phyloP scores from a whole-genome alignment of 2,113 vertebrate genomes.

The Rhipidura dahli region DNA sequence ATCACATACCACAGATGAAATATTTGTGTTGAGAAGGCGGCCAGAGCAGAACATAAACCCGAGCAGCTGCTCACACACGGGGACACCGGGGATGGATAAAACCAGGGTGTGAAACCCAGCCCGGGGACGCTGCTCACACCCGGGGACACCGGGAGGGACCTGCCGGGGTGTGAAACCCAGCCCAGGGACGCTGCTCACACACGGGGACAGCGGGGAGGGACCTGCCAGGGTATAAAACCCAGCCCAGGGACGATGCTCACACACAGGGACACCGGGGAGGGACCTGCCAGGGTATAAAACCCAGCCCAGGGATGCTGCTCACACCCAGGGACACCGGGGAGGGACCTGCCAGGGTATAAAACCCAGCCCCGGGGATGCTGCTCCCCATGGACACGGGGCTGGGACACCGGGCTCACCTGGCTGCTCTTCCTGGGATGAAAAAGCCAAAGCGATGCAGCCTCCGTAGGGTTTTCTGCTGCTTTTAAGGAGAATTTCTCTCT shows the following conservation, averaged over 20 bases:
- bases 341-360: constrained; percentile 28
- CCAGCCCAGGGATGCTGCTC: background rate
- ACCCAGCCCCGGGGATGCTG: background rate
- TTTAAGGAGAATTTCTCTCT: background rate
- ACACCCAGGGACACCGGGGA: background rate
- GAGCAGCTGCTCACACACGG: background rate
- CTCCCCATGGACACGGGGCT: background rate
- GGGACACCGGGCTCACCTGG: background rate
- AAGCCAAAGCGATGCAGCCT: background rate
- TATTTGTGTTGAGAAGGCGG: background rate
- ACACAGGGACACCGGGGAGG: background rate
- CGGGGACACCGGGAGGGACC: too few relatives aligned
- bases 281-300: constrained; percentile 18
- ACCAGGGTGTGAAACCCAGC: background rate
- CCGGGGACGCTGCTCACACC: background rate
- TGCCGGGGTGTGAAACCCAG: background rate
- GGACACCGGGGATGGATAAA: background rate
- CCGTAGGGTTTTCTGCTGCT: background rate
- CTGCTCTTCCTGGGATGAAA: background rate
- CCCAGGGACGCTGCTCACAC: background rate
- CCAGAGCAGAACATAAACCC: background rate
- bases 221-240: background rate
- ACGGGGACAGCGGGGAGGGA: rapidly evolving
- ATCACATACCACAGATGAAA: background rate
- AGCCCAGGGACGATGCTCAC: background rate